Base-by-base conservation (phyloP, 2,888 invertebrate genomes). In the Cheilosia impressa region DNA sequence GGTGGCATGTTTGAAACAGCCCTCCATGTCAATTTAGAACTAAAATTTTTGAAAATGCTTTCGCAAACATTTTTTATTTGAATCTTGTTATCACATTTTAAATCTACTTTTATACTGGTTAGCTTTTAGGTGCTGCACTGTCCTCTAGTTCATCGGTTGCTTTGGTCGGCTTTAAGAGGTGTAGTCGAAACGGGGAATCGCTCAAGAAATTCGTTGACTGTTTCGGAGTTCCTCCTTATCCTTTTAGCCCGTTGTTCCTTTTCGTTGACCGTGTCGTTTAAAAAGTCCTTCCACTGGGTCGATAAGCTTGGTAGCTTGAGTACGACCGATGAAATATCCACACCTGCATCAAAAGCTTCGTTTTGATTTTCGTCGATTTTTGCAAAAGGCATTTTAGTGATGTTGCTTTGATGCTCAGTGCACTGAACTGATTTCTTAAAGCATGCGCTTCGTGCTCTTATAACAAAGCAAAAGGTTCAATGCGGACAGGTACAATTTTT, bases 291-390 rank as follows among this genome's bases (percentile, higher is more conserved):
- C 71, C 71, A 71, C 17, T 71, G 71, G 0, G 10, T 38, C 9
- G 71, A 71, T 50, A 71, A 13, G 10, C 58, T 71, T 58, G 71
- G 71, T 0, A 60, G 10, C 17, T 58, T 58, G 0, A 17, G 38
- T 17, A 58, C 9, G 4, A 50, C 58, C 2, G 71, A n/a, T 38
- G 24, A 2, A 24, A 50, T 22, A 6, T 24, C 10, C 3, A 38
- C 17, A 3, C 31, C 31, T 55, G 55, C 45, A n/a, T 9, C 19
- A 19, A 19, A 19, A 7, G 19, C 31, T 24, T 57, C 50, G 38
- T 58, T 58, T 58, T 71, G 34, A 24, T 60, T 71, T 71, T 71
- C 47, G 13, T 71, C 50, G 13, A 50, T 13, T 45, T 57, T 57
- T 13, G 27, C 27, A 7, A 19, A 31, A 5, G 41, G 0, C 55